Conservation (phyloP, 2,113 vertebrate species). For the Crotalus viridis region DNA sequence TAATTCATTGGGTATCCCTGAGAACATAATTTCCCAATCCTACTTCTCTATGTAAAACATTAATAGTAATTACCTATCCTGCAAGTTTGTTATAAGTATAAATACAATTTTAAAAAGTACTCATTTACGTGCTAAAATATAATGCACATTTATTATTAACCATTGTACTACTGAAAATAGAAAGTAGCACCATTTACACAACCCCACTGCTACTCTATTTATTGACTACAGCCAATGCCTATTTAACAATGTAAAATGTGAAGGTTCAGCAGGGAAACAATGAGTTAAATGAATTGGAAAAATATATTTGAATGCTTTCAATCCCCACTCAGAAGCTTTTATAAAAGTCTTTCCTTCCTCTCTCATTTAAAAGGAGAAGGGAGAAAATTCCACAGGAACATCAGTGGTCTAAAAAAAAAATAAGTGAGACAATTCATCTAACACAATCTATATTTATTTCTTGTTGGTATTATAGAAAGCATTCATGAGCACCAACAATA, state of each 20-base stretch:
- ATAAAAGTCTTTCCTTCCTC: background rate
- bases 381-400: background rate
- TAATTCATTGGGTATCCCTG: background rate
- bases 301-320: background rate
- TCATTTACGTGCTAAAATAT: background rate
- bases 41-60: background rate
- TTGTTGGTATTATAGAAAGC: rapidly evolving
- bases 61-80: background rate
- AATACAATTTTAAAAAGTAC: background rate
- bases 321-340: background rate
- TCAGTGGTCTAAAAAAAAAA: background rate
- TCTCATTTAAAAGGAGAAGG: background rate
- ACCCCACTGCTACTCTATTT: background rate
- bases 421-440: background rate
- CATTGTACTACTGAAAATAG: background rate
- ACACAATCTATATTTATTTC: background rate
- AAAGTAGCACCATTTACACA: background rate
- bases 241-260: background rate
- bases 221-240: background rate
- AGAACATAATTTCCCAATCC: background rate
- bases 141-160: background rate
- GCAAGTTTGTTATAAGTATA: background rate
- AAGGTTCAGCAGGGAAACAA: rapidly evolving
- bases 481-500: constrained; percentile 10
- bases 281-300: rapidly evolving